A percentile compares a stretch with the other conserved stretches of the same genome.
phyloP scores from a whole-genome alignment of 1,140 invertebrate genomes.

The Hetaerina americana region DNA sequence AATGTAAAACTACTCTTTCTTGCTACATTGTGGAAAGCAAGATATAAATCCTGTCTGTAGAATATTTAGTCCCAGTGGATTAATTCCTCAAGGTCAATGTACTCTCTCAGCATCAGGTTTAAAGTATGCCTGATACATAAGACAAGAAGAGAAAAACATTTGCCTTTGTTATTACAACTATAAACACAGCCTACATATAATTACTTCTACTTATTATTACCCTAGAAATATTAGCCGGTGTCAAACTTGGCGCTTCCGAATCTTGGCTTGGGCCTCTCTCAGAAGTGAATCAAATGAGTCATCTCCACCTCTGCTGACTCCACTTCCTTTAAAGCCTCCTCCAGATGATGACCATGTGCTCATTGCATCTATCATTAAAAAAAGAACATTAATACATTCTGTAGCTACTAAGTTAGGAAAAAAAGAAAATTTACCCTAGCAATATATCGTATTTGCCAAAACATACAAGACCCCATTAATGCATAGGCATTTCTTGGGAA shows the following conservation, averaged over 20 bases:
- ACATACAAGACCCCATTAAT: too few relatives aligned
- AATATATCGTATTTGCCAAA: too few relatives aligned
- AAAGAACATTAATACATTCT: neutral
- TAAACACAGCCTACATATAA: neutral
- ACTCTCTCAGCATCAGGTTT: too few relatives aligned
- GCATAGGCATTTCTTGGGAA: too few relatives aligned
- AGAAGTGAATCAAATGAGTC: conserved; percentile 28
- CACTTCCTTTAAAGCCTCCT: neutral
- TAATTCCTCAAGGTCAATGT: too few relatives aligned
- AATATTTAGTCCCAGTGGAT: too few relatives aligned
- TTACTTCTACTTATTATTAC: neutral
- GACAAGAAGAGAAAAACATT: neutral
- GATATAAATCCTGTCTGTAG: too few relatives aligned
- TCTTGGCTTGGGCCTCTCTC: conserved; percentile 30
- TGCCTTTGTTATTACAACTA: neutral
- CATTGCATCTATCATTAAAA: neutral
- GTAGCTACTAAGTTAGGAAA: too few relatives aligned
- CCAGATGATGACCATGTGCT: neutral
- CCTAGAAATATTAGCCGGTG: neutral
- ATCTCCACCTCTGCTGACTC: neutral
- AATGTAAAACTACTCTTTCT: neutral
- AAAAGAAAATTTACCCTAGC: too few relatives aligned
- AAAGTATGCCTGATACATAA: too few relatives aligned
- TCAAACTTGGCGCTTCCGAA: conserved; percentile 22
- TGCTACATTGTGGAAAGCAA: too few relatives aligned